Evolutionary conservation across 2,113 vertebrate genomes (phyloP).

Genomic region (Athene noctua): DNA sequence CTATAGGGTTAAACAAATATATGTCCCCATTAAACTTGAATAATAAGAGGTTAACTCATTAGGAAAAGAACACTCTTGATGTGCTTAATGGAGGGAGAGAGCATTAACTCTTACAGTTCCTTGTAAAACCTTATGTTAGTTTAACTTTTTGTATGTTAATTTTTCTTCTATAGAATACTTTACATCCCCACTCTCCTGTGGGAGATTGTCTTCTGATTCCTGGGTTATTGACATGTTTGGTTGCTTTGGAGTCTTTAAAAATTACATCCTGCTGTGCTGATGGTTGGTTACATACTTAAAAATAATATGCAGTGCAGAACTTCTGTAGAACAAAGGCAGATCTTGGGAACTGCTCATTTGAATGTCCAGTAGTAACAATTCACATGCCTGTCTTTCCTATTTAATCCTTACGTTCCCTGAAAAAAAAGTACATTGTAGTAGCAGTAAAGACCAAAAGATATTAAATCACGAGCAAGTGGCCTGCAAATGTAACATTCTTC

Average conservation of each 20-base stretch:
- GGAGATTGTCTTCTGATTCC: neutral
- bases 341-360: neutral
- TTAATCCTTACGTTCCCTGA: neutral
- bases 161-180: neutral
- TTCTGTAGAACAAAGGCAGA: neutral
- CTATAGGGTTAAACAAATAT: constrained; percentile 60
- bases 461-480: neutral
- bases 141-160: neutral
- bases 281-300: neutral
- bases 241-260: constrained; percentile 6
- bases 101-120: constrained; percentile 28
- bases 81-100: constrained; percentile 21
- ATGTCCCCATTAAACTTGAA: constrained; percentile 61
- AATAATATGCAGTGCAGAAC: neutral
- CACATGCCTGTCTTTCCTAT: neutral
- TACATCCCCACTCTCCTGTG: neutral
- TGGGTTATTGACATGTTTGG: neutral
- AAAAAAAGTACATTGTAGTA: neutral
- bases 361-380: neutral
- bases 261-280: neutral
- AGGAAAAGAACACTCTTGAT: constrained; percentile 33
- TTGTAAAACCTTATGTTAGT: neutral
- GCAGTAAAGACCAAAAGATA: neutral
- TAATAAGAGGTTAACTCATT: constrained; percentile 68
- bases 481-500: neutral